Percentiles rank a stretch among this genome's conserved stretches.
These are phyloP conservation scores for Carposina sasakii DNA, from an alignment of 1,140 invertebrate genomes.

Conservation along the genomic window DNA sequence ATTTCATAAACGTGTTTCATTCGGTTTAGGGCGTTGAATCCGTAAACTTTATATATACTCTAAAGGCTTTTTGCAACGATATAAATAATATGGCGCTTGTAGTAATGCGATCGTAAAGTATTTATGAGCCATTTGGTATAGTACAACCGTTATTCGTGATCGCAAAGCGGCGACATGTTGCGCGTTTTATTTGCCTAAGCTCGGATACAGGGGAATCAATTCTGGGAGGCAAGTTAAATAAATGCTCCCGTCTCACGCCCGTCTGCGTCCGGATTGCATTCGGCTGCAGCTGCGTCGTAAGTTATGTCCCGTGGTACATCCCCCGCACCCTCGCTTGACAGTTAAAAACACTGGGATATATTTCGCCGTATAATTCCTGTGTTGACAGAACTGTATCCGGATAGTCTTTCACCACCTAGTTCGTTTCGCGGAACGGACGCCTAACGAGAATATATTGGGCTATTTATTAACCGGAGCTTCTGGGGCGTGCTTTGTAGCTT, in stretches of 20 bases:
- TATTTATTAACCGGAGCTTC: constrained; percentile 32
- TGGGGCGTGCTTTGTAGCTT: constrained; percentile 17
- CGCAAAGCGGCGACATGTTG: constrained; percentile 4
- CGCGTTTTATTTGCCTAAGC: constrained; percentile 15
- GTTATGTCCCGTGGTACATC: constrained; percentile 22
- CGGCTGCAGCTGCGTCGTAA: constrained; percentile 27
- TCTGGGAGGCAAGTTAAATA: constrained; percentile 29
- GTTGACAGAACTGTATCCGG: too few relatives aligned
- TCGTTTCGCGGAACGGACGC: constrained; percentile 19
- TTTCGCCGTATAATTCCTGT: too few relatives aligned
- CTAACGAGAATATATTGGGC: constrained; percentile 40
- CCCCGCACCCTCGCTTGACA: constrained; percentile 15
- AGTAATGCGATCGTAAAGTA: too few relatives aligned
- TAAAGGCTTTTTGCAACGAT: too few relatives aligned
- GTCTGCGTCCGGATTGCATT: constrained; percentile 31
- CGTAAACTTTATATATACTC: too few relatives aligned
- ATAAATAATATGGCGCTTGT: too few relatives aligned
- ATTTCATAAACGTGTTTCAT: too few relatives aligned
- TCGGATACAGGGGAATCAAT: constrained; percentile 27
- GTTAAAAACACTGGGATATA: too few relatives aligned
- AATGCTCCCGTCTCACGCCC: constrained; percentile 29
- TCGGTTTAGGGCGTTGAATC: too few relatives aligned
- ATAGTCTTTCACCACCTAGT: too few relatives aligned
- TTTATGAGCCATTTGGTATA: too few relatives aligned
- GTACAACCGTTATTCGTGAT: too few relatives aligned